These are phyloP conservation scores for Raphicerus campestris DNA, from an alignment of 2,113 vertebrate species.

Conservation along the genomic window DNA sequence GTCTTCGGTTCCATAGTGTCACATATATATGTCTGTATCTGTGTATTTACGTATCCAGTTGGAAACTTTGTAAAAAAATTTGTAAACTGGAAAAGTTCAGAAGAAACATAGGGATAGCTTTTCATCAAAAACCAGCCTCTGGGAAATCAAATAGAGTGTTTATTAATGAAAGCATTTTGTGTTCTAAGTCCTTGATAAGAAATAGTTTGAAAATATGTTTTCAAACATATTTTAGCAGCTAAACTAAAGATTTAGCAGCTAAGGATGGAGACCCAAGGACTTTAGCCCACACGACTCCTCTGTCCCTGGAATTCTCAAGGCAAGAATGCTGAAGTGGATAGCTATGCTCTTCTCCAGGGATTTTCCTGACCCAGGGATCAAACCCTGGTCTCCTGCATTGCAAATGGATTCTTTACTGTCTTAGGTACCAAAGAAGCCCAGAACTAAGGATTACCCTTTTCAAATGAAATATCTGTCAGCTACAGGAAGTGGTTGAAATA, in stretches of 20 bases:
- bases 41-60: neutral
- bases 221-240: neutral
- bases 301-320: neutral
- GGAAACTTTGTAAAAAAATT: neutral
- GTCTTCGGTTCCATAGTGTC: neutral
- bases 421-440: neutral
- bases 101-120: neutral
- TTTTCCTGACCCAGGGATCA: neutral
- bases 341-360: neutral
- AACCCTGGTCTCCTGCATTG: neutral
- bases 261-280: neutral
- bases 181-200: conserved; percentile 6
- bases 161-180: neutral
- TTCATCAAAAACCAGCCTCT: conserved; percentile 28
- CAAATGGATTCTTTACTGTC: neutral
- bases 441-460: neutral
- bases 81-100: neutral
- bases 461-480: neutral
- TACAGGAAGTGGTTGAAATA: neutral
- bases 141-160: neutral
- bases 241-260: neutral
- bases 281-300: neutral
- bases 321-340: neutral
- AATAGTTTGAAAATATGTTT: neutral
- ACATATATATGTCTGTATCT: neutral